Percentiles rank a stretch among this genome's conserved stretches.
Evolutionary conservation across 2,888 invertebrate genomes (phyloP).

Genomic region (Drosophila tripunctata): DNA sequence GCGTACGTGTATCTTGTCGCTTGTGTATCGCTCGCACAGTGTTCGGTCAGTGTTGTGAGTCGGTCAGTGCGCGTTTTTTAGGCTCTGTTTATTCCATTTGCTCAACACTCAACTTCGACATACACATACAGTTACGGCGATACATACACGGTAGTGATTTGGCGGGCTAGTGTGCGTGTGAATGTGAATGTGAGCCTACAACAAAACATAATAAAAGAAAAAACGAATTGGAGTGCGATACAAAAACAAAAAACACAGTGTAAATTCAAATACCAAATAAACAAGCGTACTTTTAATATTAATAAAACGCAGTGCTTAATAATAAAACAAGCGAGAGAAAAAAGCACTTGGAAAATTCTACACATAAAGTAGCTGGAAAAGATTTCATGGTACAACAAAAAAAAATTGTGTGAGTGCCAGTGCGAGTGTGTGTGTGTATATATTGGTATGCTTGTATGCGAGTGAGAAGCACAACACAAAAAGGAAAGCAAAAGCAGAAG

Average conservation of each 20-base stretch:
- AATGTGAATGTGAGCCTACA: conserved; percentile 66
- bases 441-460: conserved; percentile 33
- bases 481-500: conserved; percentile 63
- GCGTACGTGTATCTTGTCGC: conserved; percentile 53
- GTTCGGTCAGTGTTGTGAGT: conserved; percentile 42
- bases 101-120: conserved; percentile 58
- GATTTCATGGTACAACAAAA: conserved; percentile 55
- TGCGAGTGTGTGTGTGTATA: conserved; percentile 34
- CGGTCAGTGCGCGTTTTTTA: conserved; percentile 61
- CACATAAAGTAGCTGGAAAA: conserved; percentile 50
- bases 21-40: conserved; percentile 48
- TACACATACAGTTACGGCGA: conserved; percentile 44
- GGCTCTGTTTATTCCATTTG: conserved; percentile 60
- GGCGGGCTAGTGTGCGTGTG: conserved; percentile 72
- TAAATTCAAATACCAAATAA: conserved; percentile 38
- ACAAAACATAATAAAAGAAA: conserved; percentile 52
- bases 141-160: conserved; percentile 76
- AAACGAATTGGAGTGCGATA: conserved; percentile 38
- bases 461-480: conserved; percentile 57
- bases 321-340: conserved; percentile 16
- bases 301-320: conserved; percentile 15
- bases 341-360: conserved; percentile 40
- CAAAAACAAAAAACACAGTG: conserved; percentile 39
- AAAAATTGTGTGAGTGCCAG: conserved; percentile 47
- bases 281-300: conserved; percentile 41